phyloP scores from a whole-genome alignment of 2,797 vertebrate genomes.

The Pangasius larnaudii region DNA sequence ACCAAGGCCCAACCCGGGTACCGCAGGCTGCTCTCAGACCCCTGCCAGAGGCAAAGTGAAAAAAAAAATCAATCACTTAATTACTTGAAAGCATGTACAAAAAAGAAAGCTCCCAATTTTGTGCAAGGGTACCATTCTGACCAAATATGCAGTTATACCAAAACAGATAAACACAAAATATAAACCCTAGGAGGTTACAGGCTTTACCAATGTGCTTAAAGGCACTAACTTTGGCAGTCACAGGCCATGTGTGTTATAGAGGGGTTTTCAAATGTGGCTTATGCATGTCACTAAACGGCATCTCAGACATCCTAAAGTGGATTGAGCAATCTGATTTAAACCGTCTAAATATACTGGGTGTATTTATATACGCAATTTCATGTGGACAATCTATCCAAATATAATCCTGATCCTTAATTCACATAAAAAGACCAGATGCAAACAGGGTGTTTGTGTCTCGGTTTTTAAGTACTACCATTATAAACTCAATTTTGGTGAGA shows the following conservation, averaged over 20 bases:
- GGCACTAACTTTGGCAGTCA: not conserved
- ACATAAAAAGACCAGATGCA: not conserved
- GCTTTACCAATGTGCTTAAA: not conserved
- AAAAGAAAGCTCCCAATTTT: not conserved
- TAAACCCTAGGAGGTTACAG: not conserved
- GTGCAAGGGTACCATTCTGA: no score
- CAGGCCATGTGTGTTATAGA: not conserved
- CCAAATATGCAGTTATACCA: not conserved
- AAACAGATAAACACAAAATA: not conserved
- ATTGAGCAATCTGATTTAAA: not conserved
- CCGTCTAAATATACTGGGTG: not conserved
- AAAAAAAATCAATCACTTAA: not conserved
- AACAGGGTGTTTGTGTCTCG: not conserved
- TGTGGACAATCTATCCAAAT: not conserved
- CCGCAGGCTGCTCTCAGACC: conserved; percentile 69
- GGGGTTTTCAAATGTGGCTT: not conserved
- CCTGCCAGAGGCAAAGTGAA: conserved; percentile 66
- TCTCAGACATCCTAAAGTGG: not conserved
- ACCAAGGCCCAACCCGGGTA: conserved; percentile 80
- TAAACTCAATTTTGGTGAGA: not conserved
- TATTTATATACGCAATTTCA: not conserved
- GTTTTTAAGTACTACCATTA: not conserved
- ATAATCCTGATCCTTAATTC: not conserved
- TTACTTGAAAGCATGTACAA: not conserved
- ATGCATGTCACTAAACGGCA: not conserved